Evolutionary conservation across 2,888 invertebrate genomes (phyloP), one percentile per base, ranked within the genome.

Genomic region (Epirrita christyi): DNA sequence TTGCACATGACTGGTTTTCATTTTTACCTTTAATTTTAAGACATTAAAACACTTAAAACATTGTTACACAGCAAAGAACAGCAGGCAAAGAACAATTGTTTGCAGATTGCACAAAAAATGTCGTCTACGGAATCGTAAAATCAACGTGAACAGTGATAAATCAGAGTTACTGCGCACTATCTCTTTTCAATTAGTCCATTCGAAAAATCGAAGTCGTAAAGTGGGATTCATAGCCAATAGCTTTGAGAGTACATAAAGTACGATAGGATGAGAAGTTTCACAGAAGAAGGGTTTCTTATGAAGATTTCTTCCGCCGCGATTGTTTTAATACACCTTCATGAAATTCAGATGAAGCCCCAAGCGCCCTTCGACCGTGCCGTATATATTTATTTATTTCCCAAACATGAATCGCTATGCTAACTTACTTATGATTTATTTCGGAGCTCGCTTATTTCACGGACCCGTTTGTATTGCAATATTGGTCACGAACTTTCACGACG

Each of bases 241-340:
- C 49, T 50, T 41, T 13, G 54, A 56, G 55, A 61, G 61, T 40
- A 50, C 46, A 55, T 42, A 48, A 43, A 51, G 42, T 29, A 54
- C 38, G 58, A 59, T 57, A 45, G 56, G 42, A 56, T 50, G 51
- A 32, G 38, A 53, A 49, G 36, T 40, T 40, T 29, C 43, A 10
- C 37, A 21, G 40, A 47, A 41, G 43, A 43, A 29, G 36, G 13
- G 21, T 40, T 13, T 47, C 27, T 29, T 40, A 9, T 52, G 14
- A 50, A 55, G 50, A 56, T 66, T 68, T 63, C 73, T 72, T 71
- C 65, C 63, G 57, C 72, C 61, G 62, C 76, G 74, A 79, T 83
- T 84, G 78, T 81, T 85, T 78, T 78, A 80, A 83, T 75, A 80
- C 75, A 77, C 78, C 76, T 83, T 81, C 83, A 80, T 85, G 82